Percentiles rank a stretch among this genome's conserved stretches.
Conservation (phyloP, 2,113 vertebrate genomes). For the Felis catus region F.catus_Fca126_mat1.0 CM031424.1:76254501-76255000, state of each 20-base stretch:
- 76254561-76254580: neutral
- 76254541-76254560: neutral
- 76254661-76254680: neutral
- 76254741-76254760: too few relatives aligned
- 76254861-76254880: neutral
- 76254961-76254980: neutral
- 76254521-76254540: neutral
- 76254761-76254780: neutral
- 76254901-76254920: neutral
- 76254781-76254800: neutral
- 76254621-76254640: neutral
- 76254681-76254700: too few relatives aligned
- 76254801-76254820: too few relatives aligned
- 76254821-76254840: neutral
- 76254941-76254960: neutral
- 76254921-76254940: neutral
- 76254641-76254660: neutral
- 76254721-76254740: neutral
- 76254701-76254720: rapidly evolving
- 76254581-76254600: neutral
- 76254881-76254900: neutral
- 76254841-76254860: neutral
- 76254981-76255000: neutral
- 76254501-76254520: neutral
- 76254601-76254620: neutral